Evolutionary conservation across 2,888 invertebrate genomes (phyloP).

Genomic region (Priocnemis perturbator): DNA sequence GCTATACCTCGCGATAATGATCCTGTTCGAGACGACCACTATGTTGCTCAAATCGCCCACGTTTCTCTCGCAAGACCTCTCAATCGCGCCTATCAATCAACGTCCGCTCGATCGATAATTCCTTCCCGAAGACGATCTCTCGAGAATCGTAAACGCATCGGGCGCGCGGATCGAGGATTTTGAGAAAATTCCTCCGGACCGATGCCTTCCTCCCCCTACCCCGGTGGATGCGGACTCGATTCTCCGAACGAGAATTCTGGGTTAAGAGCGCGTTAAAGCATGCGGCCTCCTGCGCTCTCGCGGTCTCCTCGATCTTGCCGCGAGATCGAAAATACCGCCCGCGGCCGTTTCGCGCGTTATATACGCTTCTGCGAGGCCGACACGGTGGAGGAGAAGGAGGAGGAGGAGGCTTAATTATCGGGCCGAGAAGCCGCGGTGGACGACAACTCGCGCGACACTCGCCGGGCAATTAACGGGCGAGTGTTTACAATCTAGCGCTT

Average conservation of each 20-base stretch:
- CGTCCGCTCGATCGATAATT: too few relatives aligned
- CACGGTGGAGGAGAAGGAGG: not conserved
- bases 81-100: too few relatives aligned
- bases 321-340: slow-evolving; percentile 40
- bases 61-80: too few relatives aligned
- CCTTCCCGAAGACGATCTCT: too few relatives aligned
- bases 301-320: slow-evolving; percentile 8
- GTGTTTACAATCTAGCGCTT: slow-evolving; percentile 69
- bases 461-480: slow-evolving; percentile 63
- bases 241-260: slow-evolving; percentile 8
- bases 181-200: too few relatives aligned
- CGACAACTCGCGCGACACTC: slow-evolving; percentile 37
- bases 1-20: too few relatives aligned
- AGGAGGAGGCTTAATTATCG: slow-evolving; percentile 53
- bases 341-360: slow-evolving; percentile 36
- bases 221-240: too few relatives aligned
- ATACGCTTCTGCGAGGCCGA: not conserved
- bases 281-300: slow-evolving; percentile 32
- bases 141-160: too few relatives aligned
- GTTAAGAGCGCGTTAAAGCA: slow-evolving; percentile 47
- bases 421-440: slow-evolving; percentile 22
- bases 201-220: too few relatives aligned
- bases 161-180: too few relatives aligned
- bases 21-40: too few relatives aligned
- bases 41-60: too few relatives aligned